Evolutionary conservation across 2,888 invertebrate species (phyloP).

Genomic region (Crioceris asparagi): DNA sequence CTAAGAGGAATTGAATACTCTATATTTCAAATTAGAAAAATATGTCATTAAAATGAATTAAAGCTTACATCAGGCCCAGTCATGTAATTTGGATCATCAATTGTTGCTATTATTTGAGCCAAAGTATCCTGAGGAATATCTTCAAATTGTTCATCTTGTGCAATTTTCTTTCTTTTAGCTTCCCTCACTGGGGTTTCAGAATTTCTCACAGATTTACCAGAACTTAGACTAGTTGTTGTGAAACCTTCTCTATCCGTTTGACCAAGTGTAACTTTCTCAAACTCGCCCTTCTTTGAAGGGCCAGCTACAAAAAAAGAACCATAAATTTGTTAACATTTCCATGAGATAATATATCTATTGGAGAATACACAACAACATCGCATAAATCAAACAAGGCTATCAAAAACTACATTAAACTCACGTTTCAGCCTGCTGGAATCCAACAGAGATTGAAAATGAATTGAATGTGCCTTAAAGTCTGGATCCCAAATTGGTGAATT

Average conservation of each 20-base stretch:
- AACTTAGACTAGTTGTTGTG: constrained; percentile 50
- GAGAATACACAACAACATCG: background rate
- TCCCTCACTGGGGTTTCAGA: constrained; percentile 31
- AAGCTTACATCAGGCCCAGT: constrained; percentile 65
- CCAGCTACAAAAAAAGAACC: constrained; percentile 17
- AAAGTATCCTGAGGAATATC: constrained; percentile 73
- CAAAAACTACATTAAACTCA: constrained; percentile 12
- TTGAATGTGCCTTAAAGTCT: constrained; percentile 66
- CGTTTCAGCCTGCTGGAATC: constrained; percentile 41
- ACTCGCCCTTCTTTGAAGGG: constrained; percentile 41
- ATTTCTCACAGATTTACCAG: constrained; percentile 13
- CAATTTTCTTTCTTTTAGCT: constrained; percentile 34
- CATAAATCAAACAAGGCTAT: constrained; percentile 3
- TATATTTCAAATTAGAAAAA: no score
- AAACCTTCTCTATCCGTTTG: constrained; percentile 57
- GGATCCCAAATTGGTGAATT: constrained; percentile 92
- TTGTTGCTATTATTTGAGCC: constrained; percentile 69
- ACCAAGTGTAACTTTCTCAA: constrained; percentile 52
- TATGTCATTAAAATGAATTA: no score
- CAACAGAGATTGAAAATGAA: constrained; percentile 51
- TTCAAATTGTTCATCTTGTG: constrained; percentile 44
- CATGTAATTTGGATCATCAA: constrained; percentile 75
- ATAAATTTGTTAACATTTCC: background rate
- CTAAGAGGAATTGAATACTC: no score
- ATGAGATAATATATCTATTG: background rate